Base-by-base conservation (phyloP, 2,888 invertebrate species). In the Ichneumoninae sp. region DNA sequence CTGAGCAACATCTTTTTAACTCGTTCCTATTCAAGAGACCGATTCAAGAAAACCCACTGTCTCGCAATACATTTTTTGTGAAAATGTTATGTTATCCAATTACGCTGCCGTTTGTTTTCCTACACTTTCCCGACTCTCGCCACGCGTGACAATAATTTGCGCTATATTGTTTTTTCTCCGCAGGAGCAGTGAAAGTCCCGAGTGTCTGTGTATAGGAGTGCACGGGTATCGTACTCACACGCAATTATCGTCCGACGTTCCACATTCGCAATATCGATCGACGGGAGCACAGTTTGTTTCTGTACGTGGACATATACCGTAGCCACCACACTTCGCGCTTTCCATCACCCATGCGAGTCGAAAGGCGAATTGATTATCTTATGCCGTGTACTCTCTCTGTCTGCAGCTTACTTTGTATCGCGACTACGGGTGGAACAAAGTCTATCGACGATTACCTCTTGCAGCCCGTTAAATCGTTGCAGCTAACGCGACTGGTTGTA, bases 251-350 rank as follows among this genome's bases (percentile, higher is more conserved):
- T 85, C 72, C 83, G 80, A 80, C 77, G 86, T 83, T 80, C 80
- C 70, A 80, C 85, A 70, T 86, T 85, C 74, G 70, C 82, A 83
- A 85, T 87, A 88, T 88, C 85, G 88, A 88, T 86, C 87, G 84
- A 52, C 71, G 30, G 57, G 16, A 26, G n/a, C 68, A 57, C 72
- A 52, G 44, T 78, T 68, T 8, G 62, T 82, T 30, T 22, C 22
- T 65, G 44, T 60, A 2, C 22, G 8, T 6, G 16, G 16, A 10
- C 26, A 60, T 36, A 36, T 83, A 80, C 81, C 82, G 47, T 26
- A 10, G 16, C 26, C 16, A 8, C 30, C 10, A 13, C 26, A 30
- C 30, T 30, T 30, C 1, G 33, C 13, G 62, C 30, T 33, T 62
- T n/a, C 62, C 6, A n/a, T 60, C 0, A 13, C 16, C 30, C 62